phyloP scores from a whole-genome alignment of 2,797 vertebrate genomes.

The Pagetopsis macropterus region DNA sequence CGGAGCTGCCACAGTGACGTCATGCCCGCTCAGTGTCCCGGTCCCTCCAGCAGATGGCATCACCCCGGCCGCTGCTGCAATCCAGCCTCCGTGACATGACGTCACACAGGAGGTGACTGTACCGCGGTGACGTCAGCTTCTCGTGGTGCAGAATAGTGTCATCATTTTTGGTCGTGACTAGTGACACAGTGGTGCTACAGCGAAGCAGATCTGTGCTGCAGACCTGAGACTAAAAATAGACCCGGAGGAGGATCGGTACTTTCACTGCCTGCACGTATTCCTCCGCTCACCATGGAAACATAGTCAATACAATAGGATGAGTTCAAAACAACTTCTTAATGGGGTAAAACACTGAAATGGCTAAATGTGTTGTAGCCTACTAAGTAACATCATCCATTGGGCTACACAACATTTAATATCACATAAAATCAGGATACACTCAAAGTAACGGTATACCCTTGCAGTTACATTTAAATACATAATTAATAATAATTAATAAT shows the following conservation, averaged over 20 bases:
- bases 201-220: slow-evolving; percentile 35
- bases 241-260: slow-evolving; percentile 10
- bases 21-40: slow-evolving; percentile 51
- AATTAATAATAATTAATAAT: no score
- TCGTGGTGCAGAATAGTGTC: slow-evolving; percentile 80
- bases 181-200: slow-evolving; percentile 45
- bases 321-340: no score
- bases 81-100: slow-evolving; percentile 54
- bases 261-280: not conserved
- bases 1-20: slow-evolving; percentile 66
- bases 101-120: slow-evolving; percentile 69
- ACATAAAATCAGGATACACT: no score
- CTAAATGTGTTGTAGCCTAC: no score
- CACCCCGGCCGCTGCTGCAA: slow-evolving; percentile 43
- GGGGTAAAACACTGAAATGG: no score
- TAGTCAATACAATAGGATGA: no score
- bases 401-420: no score
- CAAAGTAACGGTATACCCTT: no score
- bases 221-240: slow-evolving; percentile 31
- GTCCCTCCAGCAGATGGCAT: slow-evolving; percentile 74
- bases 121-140: slow-evolving; percentile 72
- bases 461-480: no score
- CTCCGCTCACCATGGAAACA: not conserved
- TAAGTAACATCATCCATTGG: no score
- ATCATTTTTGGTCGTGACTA: slow-evolving; percentile 78